Evolutionary conservation across 1,140 invertebrate species (phyloP).

Genomic region (Orchestia grillus): DNA sequence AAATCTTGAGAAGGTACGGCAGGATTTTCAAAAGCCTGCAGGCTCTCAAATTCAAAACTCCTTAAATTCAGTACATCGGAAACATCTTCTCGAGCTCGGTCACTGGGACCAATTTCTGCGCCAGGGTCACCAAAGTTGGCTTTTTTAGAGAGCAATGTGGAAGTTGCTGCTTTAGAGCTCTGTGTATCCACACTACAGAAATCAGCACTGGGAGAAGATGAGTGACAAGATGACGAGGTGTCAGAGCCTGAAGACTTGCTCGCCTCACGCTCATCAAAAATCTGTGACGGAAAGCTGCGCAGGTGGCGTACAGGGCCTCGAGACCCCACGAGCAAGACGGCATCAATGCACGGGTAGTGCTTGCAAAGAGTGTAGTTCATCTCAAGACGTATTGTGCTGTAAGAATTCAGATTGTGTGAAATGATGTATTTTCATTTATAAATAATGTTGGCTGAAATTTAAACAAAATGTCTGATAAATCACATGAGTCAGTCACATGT

Average conservation of each 20-base stretch:
- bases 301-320: neutral
- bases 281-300: neutral
- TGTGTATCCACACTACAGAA: neutral
- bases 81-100: neutral
- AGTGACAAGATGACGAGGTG: neutral
- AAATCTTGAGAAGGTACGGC: neutral
- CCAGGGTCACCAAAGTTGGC: neutral
- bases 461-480: neutral
- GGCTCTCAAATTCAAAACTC: neutral
- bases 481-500: neutral
- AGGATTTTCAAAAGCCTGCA: neutral
- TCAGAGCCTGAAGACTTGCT: neutral
- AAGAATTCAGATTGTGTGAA: too few relatives aligned
- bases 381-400: constrained; percentile 16
- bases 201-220: neutral
- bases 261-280: neutral
- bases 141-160: neutral
- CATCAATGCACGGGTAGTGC: constrained; percentile 29
- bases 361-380: neutral
- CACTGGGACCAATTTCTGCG: neutral
- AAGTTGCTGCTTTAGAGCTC: neutral
- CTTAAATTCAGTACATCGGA: neutral
- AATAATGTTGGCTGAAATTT: neutral
- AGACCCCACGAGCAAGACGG: neutral
- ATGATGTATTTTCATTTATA: too few relatives aligned